Percentiles rank a stretch among this genome's conserved stretches.
These are phyloP conservation scores for Motacilla tschutschensis DNA, from an alignment of 2,113 vertebrate species.

Conservation along the genomic window DNA sequence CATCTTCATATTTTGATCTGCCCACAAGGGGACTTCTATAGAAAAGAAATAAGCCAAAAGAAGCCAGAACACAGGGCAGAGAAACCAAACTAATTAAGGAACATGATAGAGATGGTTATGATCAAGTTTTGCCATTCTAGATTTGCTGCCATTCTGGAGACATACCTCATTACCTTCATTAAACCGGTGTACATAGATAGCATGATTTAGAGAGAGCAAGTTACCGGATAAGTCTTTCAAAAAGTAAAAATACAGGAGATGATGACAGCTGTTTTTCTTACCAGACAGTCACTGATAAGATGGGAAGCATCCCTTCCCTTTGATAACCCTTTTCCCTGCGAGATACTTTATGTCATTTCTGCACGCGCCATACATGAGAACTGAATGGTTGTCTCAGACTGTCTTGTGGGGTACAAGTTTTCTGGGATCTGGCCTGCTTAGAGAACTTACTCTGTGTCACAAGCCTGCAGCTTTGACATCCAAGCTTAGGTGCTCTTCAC, in stretches of 20 bases:
- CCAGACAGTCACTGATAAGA: neutral
- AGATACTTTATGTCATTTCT: neutral
- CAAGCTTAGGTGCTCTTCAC: neutral
- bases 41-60: neutral
- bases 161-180: neutral
- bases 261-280: neutral
- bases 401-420: fast-evolving
- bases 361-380: neutral
- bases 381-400: neutral
- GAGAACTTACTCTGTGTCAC: neutral
- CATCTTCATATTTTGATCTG: neutral
- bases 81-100: neutral
- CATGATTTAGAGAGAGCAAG: neutral
- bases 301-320: neutral
- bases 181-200: neutral
- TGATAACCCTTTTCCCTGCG: neutral
- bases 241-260: neutral
- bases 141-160: neutral
- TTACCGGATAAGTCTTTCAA: neutral
- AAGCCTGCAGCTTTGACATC: neutral
- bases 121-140: neutral
- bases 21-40: fast-evolving
- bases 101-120: neutral
- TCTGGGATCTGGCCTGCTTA: neutral
- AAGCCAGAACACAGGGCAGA: neutral